Conservation (phyloP, 2,113 vertebrate species). For the Hiodon tergisus region DNA sequence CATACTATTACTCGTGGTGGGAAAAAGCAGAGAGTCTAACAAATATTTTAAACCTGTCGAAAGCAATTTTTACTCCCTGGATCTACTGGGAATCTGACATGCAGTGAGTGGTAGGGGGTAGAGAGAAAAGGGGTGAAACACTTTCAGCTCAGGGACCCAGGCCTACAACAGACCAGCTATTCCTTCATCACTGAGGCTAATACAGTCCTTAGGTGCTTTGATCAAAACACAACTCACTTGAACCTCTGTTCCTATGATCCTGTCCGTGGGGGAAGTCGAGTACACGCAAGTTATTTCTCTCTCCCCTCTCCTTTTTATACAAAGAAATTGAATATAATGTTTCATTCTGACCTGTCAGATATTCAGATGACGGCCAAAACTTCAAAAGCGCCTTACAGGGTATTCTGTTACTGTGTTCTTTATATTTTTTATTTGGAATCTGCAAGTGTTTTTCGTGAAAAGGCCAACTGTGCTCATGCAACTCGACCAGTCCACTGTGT, state of each 20-base stretch:
- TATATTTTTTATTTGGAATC: too few species aligned
- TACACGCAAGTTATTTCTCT: neutral
- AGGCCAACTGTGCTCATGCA: too few species aligned
- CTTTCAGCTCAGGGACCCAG: neutral
- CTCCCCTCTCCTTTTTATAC: neutral
- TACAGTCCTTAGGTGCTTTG: slow-evolving; percentile 12
- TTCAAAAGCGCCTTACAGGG: neutral
- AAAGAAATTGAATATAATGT: too few species aligned
- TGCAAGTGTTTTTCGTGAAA: too few species aligned
- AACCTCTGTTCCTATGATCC: neutral
- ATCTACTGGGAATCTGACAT: slow-evolving; percentile 7
- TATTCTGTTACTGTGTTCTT: too few species aligned
- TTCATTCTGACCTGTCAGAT: too few species aligned
- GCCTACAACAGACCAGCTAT: neutral
- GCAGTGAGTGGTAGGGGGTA: slow-evolving; percentile 2
- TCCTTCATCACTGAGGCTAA: neutral
- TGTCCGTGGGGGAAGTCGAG: neutral
- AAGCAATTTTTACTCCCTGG: neutral
- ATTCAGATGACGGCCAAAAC: neutral
- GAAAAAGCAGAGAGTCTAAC: neutral
- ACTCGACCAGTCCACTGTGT: too few species aligned
- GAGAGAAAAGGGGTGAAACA: slow-evolving; percentile 4
- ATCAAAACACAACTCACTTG: neutral
- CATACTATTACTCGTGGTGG: neutral
- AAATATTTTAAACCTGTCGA: slow-evolving; percentile 1